Base-by-base conservation (phyloP, 1,140 invertebrate genomes). In the Brachionus rotundiformis region DNA sequence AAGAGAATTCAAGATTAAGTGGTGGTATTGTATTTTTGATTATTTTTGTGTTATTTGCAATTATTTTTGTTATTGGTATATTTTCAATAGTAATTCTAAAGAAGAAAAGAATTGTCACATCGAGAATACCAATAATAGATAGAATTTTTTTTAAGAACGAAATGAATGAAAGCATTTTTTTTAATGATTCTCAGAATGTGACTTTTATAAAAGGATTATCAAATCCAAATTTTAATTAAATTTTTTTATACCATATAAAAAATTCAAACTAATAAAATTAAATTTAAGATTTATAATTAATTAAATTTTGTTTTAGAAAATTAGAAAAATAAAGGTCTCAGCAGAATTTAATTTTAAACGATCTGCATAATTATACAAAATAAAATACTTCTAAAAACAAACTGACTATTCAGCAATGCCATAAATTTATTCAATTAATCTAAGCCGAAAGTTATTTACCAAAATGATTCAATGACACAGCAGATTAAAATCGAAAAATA, bases 11-110 rank as follows among this genome's bases (percentile, higher is more conserved):
- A n/a, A 27, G 36, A 49, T 27, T 23, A 19, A 23, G 19, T 33
- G 75, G 75, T 19, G 75, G 75, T 19, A 36, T 25, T 31, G 44
- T 77, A 29, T 47, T 77, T 59, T 25, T 31, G 25, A 77, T 77
- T 47, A 23, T 77, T n/a, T 10, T 47, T 36, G 16, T 29, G n/a
- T 41, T 77, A 16, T 23, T 77, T 29, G 19, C 25, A 7, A 23
- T 7, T 6, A 1, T 79, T 1, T 1, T 36, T 23, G 8, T 59
- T 10, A 10, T 41, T 23, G 11, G 16, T 19, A 13, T 16, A 8
- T 16, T 41, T 13, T 27, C 33, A 5, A 39, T 79, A 3, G 59
- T 79, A 25, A 13, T 59, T 10, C n/a, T 79, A 13, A 79, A 39
- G 16, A 54, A 79, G 25, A 54, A 27, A 13, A 16, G 13, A 33